These are phyloP conservation scores for Biston stratarius DNA, from an alignment of 2,888 invertebrate genomes.

Conservation along the genomic window DNA sequence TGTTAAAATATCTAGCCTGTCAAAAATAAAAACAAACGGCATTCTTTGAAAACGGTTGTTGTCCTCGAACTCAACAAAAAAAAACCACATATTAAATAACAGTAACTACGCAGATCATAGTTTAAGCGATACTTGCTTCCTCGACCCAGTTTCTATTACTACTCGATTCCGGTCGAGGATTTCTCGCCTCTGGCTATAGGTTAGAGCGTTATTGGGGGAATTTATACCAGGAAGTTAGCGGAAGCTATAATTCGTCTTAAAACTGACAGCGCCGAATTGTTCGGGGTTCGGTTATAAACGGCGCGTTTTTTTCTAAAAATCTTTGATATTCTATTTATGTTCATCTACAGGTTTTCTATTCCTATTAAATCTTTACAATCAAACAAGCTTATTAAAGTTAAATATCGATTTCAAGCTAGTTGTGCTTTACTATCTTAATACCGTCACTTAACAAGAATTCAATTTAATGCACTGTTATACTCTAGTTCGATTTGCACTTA, in stretches of 20 bases:
- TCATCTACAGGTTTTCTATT: no score
- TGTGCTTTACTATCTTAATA: no score
- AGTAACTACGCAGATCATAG: not conserved
- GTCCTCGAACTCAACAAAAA: constrained; percentile 10
- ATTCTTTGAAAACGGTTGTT: no score
- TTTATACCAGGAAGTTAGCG: constrained; percentile 9
- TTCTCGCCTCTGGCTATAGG: not conserved
- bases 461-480: no score
- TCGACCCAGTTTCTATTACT: constrained; percentile 23
- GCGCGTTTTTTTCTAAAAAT: not conserved
- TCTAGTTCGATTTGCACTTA: no score
- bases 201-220: not conserved
- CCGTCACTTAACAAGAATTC: no score
- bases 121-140: not conserved
- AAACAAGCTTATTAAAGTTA: no score
- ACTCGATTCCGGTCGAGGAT: not conserved
- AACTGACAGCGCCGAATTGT: not conserved
- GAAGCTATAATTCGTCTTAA: constrained; percentile 8
- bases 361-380: no score
- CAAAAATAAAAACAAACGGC: no score
- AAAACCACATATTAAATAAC: not conserved
- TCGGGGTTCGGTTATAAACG: not conserved
- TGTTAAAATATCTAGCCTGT: no score
- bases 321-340: no score
- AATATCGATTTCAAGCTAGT: no score